Percentiles rank a stretch among this genome's conserved stretches.
phyloP scores from a whole-genome alignment of 2,113 vertebrate genomes.

The Pelecanus crispus region DNA sequence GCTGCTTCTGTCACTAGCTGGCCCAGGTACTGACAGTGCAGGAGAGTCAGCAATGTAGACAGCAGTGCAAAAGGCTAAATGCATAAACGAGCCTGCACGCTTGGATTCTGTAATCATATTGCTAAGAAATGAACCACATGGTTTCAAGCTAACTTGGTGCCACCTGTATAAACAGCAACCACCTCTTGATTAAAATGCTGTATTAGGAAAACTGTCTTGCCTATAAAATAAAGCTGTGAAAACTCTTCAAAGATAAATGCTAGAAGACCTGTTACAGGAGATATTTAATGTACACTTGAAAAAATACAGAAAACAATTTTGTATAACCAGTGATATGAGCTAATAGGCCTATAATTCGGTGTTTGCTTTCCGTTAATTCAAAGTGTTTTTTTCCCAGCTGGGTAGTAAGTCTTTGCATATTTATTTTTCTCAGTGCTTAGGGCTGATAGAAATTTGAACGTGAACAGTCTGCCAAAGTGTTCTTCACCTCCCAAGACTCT shows the following conservation, averaged over 20 bases:
- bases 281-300: not conserved
- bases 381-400: not conserved
- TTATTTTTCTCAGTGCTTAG: not conserved
- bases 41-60: not conserved
- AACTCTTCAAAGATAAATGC: not conserved
- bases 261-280: not conserved
- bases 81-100: not conserved
- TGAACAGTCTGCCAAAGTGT: not conserved
- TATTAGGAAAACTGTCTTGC: not conserved
- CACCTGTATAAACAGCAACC: not conserved
- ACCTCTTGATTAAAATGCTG: not conserved
- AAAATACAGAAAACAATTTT: not conserved
- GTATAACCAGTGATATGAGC: not conserved
- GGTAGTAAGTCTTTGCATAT: not conserved
- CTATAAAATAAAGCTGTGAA: not conserved
- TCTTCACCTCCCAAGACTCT: not conserved
- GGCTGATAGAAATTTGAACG: not conserved
- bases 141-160: not conserved
- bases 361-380: not conserved
- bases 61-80: not conserved
- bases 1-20: not conserved
- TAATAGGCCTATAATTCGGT: not conserved
- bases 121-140: not conserved
- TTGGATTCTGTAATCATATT: not conserved
- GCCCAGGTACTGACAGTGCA: not conserved